Conservation (phyloP, 2,113 vertebrate genomes). For the Callospermophilus lateralis region DNA sequence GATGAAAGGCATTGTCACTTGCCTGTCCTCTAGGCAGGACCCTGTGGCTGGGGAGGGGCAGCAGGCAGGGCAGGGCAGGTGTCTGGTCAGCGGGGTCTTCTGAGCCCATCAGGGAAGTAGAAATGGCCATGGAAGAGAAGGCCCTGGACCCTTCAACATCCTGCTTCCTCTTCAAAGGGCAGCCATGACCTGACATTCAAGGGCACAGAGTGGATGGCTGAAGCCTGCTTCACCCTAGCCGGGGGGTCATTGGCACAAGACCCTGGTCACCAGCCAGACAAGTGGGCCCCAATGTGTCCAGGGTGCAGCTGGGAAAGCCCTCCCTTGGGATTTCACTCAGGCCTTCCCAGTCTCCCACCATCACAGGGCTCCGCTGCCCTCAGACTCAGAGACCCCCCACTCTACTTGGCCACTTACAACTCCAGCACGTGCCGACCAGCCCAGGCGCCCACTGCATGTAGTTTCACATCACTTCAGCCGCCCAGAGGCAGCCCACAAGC, state of each 20-base stretch:
- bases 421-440: background rate
- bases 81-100: background rate
- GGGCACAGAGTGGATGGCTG: background rate
- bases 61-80: background rate
- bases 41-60: background rate
- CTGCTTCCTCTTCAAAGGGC: background rate
- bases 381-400: background rate
- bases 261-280: background rate
- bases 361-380: background rate
- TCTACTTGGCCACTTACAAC: background rate
- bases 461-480: background rate
- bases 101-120: background rate
- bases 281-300: background rate
- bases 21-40: background rate
- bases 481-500: background rate
- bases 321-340: too few species aligned
- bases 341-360: rapidly evolving
- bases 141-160: too few species aligned
- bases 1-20: background rate
- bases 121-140: background rate
- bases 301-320: background rate
- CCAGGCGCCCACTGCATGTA: background rate
- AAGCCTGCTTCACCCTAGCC: rapidly evolving
- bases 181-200: too few species aligned
- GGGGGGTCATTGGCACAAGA: background rate